A percentile compares a stretch with the other conserved stretches of the same genome.
Conservation (phyloP, 2,888 invertebrate genomes). For the Trilocha varians region DNA sequence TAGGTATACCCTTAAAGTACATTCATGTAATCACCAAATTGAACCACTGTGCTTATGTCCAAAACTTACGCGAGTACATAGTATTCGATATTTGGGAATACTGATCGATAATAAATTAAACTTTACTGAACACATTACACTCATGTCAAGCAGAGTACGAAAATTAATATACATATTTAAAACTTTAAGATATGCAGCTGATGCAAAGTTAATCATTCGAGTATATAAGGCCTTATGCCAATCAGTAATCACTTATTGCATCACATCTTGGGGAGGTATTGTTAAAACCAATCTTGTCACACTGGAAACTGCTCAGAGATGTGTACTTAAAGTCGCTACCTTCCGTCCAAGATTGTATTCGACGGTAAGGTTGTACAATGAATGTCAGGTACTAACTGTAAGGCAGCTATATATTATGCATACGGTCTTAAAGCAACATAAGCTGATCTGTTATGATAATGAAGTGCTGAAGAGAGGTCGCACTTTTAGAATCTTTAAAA, state of each 20-base stretch:
- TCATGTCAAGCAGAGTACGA: not conserved
- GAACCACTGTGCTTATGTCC: not conserved
- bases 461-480: too few relatives aligned
- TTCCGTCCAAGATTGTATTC: not conserved
- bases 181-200: slow-evolving; percentile 5
- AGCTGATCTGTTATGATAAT: too few relatives aligned
- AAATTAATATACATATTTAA: slow-evolving; percentile 6
- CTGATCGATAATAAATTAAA: not conserved
- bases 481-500: too few relatives aligned
- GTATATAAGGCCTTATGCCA: not conserved
- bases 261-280: not conserved
- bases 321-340: not conserved
- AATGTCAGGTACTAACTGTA: not conserved
- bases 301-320: not conserved
- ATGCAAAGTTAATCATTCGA: not conserved
- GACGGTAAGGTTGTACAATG: not conserved
- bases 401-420: not conserved
- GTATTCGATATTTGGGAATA: slow-evolving; percentile 1
- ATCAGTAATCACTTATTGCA: not conserved
- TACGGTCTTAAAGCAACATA: not conserved
- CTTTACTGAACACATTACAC: not conserved
- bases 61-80: not conserved
- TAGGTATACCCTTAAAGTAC: not conserved
- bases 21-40: not conserved
- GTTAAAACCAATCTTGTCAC: not conserved